A percentile compares a stretch with the other conserved stretches of the same genome.
These are phyloP conservation scores for Oreotrochilus melanogaster DNA, from an alignment of 2,113 vertebrate species.

Conservation along the genomic window DNA sequence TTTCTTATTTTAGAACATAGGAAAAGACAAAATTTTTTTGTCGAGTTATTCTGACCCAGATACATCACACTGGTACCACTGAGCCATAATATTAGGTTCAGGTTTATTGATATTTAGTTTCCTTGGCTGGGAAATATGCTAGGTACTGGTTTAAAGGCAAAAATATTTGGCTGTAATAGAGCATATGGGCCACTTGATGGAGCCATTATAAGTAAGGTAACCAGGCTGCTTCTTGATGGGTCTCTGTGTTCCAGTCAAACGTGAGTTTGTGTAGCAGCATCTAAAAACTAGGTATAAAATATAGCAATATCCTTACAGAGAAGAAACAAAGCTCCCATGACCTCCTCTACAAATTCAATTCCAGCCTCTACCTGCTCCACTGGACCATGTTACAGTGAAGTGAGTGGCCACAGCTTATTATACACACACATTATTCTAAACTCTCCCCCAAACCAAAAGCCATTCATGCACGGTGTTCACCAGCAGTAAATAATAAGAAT, in stretches of 20 bases:
- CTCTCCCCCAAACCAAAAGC: background rate
- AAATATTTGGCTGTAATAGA: background rate
- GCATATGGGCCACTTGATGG: constrained; percentile 6
- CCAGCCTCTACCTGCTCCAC: background rate
- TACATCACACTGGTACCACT: background rate
- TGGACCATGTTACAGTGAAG: background rate
- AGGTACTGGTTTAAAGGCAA: background rate
- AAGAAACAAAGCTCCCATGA: background rate
- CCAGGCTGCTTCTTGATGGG: background rate
- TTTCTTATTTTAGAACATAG: background rate
- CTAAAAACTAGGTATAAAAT: background rate
- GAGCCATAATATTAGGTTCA: background rate
- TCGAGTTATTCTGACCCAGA: background rate
- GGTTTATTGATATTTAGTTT: background rate
- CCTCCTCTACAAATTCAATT: background rate
- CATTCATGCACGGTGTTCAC: background rate
- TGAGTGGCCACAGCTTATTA: too few relatives aligned
- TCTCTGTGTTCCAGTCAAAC: background rate
- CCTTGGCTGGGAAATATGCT: background rate
- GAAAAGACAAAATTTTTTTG: constrained; percentile 7
- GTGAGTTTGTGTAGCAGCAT: background rate
- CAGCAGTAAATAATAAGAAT: background rate
- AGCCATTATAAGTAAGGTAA: constrained; percentile 4
- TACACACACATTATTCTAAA: background rate
- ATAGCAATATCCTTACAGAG: background rate